Conservation (phyloP, 2,888 invertebrate genomes). For the Steromphala cineraria region DNA sequence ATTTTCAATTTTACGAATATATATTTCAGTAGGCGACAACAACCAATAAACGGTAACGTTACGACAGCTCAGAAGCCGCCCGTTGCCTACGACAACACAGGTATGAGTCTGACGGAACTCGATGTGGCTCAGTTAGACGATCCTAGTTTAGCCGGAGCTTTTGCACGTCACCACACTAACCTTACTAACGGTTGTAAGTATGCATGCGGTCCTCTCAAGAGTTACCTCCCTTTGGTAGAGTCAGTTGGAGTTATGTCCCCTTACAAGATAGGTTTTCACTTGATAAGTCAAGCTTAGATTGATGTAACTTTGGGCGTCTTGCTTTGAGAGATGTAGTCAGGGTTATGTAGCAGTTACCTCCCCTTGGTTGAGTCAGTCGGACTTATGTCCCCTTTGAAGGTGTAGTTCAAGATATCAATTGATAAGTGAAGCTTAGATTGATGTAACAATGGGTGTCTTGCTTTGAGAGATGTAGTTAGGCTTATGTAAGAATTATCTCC, state of each 20-base stretch:
- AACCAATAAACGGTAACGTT: conserved; percentile 46
- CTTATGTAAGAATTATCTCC: no score
- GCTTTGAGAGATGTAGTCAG: not conserved
- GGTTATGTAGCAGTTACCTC: not conserved
- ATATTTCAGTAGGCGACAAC: conserved; percentile 28
- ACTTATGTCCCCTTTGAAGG: no score
- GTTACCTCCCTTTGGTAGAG: not conserved
- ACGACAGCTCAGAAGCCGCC: conserved; percentile 41
- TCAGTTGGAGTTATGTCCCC: not conserved
- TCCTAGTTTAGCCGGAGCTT: conserved; percentile 5
- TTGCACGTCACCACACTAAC: conserved; percentile 24
- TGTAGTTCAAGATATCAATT: no score
- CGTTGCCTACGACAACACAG: conserved; percentile 54
- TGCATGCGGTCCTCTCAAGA: not conserved
- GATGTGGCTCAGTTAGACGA: conserved; percentile 19
- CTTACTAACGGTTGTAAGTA: conserved; percentile 31
- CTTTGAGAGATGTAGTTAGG: no score
- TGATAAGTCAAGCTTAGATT: no score
- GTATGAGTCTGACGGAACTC: conserved; percentile 59
- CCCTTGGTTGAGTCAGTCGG: no score
- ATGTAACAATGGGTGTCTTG: no score
- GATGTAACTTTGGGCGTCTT: not conserved
- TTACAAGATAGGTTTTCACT: not conserved
- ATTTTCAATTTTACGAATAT: not conserved
- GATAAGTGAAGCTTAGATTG: no score